phyloP scores from a whole-genome alignment of 1,140 invertebrate genomes.

The Bombus balteatus region DNA sequence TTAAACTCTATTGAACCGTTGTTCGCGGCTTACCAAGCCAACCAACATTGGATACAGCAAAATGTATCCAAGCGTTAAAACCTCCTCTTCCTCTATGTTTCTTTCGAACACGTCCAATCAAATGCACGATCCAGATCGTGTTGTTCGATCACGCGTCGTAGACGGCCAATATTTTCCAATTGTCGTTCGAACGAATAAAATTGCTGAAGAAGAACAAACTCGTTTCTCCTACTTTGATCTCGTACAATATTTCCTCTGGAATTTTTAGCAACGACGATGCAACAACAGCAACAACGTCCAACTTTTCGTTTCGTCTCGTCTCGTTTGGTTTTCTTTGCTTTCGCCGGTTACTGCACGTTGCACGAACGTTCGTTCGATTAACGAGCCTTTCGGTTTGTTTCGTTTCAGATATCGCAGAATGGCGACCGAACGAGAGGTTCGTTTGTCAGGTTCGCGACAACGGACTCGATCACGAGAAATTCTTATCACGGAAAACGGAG shows the following conservation, averaged over 20 bases:
- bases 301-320: too few relatives aligned
- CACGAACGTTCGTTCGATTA: slow-evolving; percentile 9
- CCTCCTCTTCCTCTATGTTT: background rate
- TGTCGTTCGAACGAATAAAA: slow-evolving; percentile 23
- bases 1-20: slow-evolving; percentile 74
- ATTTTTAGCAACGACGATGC: too few relatives aligned
- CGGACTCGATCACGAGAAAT: background rate
- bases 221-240: background rate
- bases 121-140: background rate
- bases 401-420: slow-evolving; percentile 15
- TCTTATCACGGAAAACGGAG: background rate
- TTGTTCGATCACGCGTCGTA: background rate
- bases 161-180: background rate
- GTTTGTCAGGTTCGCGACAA: background rate
- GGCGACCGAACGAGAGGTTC: background rate
- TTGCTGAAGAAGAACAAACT: background rate
- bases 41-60: background rate
- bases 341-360: background rate
- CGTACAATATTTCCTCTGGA: too few relatives aligned
- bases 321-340: background rate
- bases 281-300: too few relatives aligned
- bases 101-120: background rate
- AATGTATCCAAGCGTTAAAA: background rate
- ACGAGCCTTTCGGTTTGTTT: background rate
- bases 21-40: background rate